Conservation (phyloP, 2,888 invertebrate species). For the Quadriops clusia region DNA sequence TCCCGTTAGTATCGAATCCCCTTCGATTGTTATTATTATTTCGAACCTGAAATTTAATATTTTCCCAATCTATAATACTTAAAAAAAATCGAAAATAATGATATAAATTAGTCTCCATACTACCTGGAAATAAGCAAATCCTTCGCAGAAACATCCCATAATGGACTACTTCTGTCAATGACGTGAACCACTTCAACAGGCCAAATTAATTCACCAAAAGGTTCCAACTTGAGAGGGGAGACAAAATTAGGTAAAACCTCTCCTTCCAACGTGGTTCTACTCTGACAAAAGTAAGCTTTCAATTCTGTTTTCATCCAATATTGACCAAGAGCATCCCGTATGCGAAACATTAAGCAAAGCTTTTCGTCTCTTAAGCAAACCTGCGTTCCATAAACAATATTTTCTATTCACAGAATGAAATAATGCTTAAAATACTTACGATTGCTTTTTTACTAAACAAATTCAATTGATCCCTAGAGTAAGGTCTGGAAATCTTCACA, state of each 20-base stretch:
- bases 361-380: slow-evolving; percentile 40
- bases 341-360: slow-evolving; percentile 65
- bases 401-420: too few species aligned
- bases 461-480: slow-evolving; percentile 28
- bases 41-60: slow-evolving; percentile 65
- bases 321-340: slow-evolving; percentile 59
- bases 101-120: too few species aligned
- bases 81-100: slow-evolving; percentile 3
- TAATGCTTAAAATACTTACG: too few species aligned
- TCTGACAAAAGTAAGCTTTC: slow-evolving; percentile 53
- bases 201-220: slow-evolving; percentile 62
- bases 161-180: slow-evolving; percentile 66
- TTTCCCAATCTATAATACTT: too few species aligned
- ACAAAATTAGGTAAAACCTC: slow-evolving; percentile 64
- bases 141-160: slow-evolving; percentile 62
- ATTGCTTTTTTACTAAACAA: slow-evolving; percentile 63
- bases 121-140: slow-evolving; percentile 53
- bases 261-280: slow-evolving; percentile 46
- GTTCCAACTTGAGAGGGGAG: slow-evolving; percentile 52
- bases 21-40: slow-evolving; percentile 71
- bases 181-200: slow-evolving; percentile 76
- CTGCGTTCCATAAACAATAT: too few species aligned
- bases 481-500: slow-evolving; percentile 55
- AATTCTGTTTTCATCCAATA: slow-evolving; percentile 48
- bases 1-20: slow-evolving; percentile 67